Evolutionary conservation across 92 coral and sea anemone genomes (phyloP).

Genomic region (Epizoanthus stellaris): DNA sequence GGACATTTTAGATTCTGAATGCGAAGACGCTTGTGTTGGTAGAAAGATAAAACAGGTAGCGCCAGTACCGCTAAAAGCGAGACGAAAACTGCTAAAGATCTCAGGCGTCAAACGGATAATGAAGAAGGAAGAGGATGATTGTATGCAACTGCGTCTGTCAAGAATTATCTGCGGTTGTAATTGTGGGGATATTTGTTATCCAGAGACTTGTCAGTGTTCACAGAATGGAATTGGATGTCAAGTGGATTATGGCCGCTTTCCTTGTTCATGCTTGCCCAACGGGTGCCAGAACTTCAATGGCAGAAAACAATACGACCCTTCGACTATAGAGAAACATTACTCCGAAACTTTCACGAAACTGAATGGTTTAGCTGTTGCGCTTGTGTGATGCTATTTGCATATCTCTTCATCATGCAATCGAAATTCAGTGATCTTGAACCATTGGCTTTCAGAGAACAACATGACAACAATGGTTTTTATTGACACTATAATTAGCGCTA

Average conservation of each 20-base stretch:
- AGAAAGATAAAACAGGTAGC: constrained; percentile 60
- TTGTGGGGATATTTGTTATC: constrained; percentile 92
- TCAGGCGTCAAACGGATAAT: constrained; percentile 88
- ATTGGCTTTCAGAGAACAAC: not conserved
- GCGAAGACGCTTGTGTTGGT: constrained; percentile 36
- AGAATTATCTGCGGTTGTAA: constrained; percentile 94
- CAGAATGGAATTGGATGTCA: constrained; percentile 96
- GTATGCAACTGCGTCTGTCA: constrained; percentile 85
- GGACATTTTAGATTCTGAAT: constrained; percentile 35
- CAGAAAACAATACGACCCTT: constrained; percentile 87
- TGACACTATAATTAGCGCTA: constrained; percentile 17
- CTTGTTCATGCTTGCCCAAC: constrained; percentile 90
- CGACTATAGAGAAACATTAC: constrained; percentile 78
- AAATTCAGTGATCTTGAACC: constrained; percentile 3
- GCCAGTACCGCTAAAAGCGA: constrained; percentile 82
- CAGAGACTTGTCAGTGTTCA: constrained; percentile 92
- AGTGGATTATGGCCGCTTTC: constrained; percentile 96
- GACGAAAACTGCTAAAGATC: constrained; percentile 76
- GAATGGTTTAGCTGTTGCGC: constrained; percentile 63
- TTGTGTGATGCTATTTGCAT: constrained; percentile 36
- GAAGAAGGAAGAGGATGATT: constrained; percentile 83
- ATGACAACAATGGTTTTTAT: constrained; percentile 42
- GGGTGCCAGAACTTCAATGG: constrained; percentile 88
- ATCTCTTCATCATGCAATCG: constrained; percentile 2
- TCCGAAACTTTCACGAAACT: constrained; percentile 84